A percentile compares a stretch with the other conserved stretches of the same genome.
Conservation (phyloP, 2,888 invertebrate genomes). For the Bunonema sp. region DNA sequence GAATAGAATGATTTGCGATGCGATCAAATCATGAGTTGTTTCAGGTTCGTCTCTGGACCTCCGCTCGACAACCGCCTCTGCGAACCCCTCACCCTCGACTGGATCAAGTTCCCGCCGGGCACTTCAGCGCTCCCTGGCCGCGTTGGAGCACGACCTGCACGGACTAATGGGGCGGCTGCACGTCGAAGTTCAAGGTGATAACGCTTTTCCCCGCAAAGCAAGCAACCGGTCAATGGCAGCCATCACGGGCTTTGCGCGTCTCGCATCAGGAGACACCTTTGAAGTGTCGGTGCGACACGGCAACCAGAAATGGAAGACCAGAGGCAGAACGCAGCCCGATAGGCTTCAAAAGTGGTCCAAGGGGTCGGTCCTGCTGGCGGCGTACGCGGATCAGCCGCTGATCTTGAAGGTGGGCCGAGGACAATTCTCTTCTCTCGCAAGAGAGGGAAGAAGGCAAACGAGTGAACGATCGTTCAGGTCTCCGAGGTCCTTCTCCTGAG, state of each 20-base stretch:
- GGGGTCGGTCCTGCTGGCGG: constrained; percentile 46
- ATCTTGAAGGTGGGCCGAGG: constrained; percentile 51
- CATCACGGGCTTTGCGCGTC: constrained; percentile 53
- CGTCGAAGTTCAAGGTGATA: constrained; percentile 30
- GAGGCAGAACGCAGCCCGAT: constrained; percentile 49
- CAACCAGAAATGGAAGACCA: constrained; percentile 53
- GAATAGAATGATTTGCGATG: too few species aligned
- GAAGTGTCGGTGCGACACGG: constrained; percentile 53
- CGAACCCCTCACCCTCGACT: too few species aligned
- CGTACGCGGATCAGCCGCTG: constrained; percentile 49
- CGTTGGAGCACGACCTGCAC: constrained; percentile 24
- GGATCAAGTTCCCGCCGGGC: too few species aligned
- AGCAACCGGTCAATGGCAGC: constrained; percentile 44
- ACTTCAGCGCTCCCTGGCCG: too few species aligned
- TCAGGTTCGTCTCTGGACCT: too few species aligned
- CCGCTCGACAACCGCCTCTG: too few species aligned
- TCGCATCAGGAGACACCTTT: constrained; percentile 54
- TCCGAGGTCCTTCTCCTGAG: constrained; percentile 32
- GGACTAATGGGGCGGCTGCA: constrained; percentile 33
- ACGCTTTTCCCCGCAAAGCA: background rate
- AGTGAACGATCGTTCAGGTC: constrained; percentile 17
- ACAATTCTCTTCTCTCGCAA: too few species aligned
- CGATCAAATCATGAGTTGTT: too few species aligned
- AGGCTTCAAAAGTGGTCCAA: constrained; percentile 51
- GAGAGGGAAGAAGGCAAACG: too few species aligned